Base-by-base conservation (phyloP, 2,797 vertebrate species). In the Synanceia verrucosa region DNA sequence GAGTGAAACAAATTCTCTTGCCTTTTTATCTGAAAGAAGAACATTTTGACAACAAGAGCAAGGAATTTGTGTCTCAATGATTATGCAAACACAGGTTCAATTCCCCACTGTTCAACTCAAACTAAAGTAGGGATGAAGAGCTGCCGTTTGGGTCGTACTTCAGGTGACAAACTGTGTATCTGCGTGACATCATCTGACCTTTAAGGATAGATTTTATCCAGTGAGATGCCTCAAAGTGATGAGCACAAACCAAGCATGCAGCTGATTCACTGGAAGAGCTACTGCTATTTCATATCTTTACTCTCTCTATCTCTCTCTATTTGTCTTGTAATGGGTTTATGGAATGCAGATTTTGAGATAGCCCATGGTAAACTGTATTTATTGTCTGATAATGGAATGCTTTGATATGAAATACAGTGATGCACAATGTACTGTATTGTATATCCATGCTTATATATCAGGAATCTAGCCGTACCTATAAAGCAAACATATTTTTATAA, bases 401-500 rank as follows among this genome's bases (percentile, higher is more conserved):
- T 89, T 84, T 81, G 79, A 85, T 73, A 83, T 86, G 78, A 83
- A 84, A 65, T 82, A 82, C 68, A 80, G 76, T 68, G 62, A 86
- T 82, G 73, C 84, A 70, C 79, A 84, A 65, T 86, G 65, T 78
- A 85, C 79, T 88, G 81, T 70, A 89, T 79, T 85, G 78, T 87
- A 88, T 89, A 87, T 73, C 76, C 64, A 83, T 84, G 89, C 88
- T 84, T 92, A 86, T 91, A 88, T 72, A 86, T 87, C 76, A 79
- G 86, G 78, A 84, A 74, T 81, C 67, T 76, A 84, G 51, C 64
- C n/a, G 66, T 79, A 85, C 74, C 79, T 86, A 88, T 84, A 92
- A 86, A 93, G 90, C 78, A 83, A 90, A 86, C 87, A 84, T 95
- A 94, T 95, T 94, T 95, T 94, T 94, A 87, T 94, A 94, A 90